Conservation (phyloP, 2,113 vertebrate species). For the Sylvietta virens region DNA sequence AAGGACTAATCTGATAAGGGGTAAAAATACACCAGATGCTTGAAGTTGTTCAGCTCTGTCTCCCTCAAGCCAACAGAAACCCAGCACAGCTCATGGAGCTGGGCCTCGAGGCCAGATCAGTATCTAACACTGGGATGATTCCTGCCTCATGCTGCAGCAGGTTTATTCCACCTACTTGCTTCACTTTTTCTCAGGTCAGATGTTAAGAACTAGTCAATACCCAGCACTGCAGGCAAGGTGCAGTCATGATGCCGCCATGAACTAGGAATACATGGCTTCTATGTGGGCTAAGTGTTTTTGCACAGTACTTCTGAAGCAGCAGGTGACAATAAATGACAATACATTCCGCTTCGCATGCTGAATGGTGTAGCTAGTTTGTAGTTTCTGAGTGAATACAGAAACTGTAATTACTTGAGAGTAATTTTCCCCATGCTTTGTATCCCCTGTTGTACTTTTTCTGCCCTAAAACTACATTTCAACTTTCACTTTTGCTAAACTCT, state of each 20-base stretch:
- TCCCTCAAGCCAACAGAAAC: background rate
- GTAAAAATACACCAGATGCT: background rate
- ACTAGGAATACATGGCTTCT: rapidly evolving
- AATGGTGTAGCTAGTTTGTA: rapidly evolving
- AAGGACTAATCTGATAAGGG: background rate
- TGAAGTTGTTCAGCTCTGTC: background rate
- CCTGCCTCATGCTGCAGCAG: background rate
- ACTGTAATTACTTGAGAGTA: background rate
- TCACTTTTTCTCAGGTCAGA: background rate
- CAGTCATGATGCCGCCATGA: background rate
- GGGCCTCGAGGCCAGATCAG: background rate
- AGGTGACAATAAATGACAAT: background rate
- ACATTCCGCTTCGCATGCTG: background rate
- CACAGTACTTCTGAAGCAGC: background rate
- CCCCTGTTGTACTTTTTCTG: background rate
- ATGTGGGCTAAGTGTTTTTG: background rate
- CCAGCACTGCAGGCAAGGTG: background rate
- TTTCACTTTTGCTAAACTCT: background rate
- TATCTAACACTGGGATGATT: background rate
- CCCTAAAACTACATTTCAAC: background rate
- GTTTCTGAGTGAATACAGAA: background rate
- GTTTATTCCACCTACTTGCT: background rate
- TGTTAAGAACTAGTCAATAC: background rate
- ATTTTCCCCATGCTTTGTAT: background rate
- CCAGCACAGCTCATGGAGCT: background rate